A percentile compares a stretch with the other conserved stretches of the same genome.
These are phyloP conservation scores for Takifugu ocellatus DNA, from an alignment of 2,797 vertebrate genomes.

Conservation along the genomic window DNA sequence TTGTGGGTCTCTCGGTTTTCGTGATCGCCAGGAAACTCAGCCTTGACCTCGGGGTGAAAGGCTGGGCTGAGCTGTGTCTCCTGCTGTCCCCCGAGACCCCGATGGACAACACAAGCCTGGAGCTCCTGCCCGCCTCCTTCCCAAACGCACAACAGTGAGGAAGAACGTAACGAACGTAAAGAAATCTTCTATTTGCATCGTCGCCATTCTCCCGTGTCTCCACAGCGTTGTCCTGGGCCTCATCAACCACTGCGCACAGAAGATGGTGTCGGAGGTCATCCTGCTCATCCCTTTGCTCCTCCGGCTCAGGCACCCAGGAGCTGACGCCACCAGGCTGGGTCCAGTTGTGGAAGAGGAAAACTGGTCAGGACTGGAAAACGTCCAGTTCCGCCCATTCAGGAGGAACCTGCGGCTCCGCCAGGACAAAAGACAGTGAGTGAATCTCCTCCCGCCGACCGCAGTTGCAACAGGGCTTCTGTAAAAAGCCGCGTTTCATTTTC, in stretches of 20 bases:
- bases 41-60: conserved; percentile 35
- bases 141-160: conserved; percentile 16
- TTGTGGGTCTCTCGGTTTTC: conserved; percentile 63
- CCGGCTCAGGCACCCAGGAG: conserved; percentile 32
- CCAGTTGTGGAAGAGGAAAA: conserved; percentile 44
- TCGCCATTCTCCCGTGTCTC: not conserved
- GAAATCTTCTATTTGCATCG: not conserved
- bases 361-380: conserved; percentile 47
- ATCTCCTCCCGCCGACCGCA: rapidly evolving
- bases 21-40: not conserved
- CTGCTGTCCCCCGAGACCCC: conserved; percentile 42
- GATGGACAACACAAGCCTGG: conserved; percentile 32
- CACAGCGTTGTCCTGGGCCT: conserved; percentile 54
- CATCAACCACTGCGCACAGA: conserved; percentile 44
- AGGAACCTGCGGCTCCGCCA: rapidly evolving
- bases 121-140: not conserved
- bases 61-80: conserved; percentile 55
- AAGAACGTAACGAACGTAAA: too few species aligned
- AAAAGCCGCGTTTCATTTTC: not conserved
- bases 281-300: conserved; percentile 70
- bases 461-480: rapidly evolving
- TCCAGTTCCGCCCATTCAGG: conserved; percentile 28
- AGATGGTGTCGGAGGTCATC: conserved; percentile 51
- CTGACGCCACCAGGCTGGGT: conserved; percentile 23
- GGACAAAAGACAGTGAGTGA: conserved; percentile 56